Conservation (phyloP, 2,797 vertebrate genomes). For the Bucorvus abyssinicus region DNA sequence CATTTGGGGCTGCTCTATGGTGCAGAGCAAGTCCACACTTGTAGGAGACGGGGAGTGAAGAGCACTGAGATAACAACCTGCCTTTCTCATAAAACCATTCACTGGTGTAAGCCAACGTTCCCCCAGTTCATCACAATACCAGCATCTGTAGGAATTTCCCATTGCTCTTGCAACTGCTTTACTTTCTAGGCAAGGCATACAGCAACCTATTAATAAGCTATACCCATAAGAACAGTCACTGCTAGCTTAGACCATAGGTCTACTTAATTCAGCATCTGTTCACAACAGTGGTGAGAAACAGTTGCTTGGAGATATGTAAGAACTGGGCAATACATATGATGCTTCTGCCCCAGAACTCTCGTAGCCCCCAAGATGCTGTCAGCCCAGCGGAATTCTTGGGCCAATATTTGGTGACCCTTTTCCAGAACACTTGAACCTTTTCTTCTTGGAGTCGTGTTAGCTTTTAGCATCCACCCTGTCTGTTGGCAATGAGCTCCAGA, state of each 20-base stretch:
- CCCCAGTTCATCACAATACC: background rate
- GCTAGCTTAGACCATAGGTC: background rate
- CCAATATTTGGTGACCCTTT: background rate
- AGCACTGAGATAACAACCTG: background rate
- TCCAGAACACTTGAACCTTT: background rate
- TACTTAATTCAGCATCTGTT: background rate
- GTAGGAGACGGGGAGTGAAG: background rate
- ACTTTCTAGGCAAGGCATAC: background rate
- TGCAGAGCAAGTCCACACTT: accelerated
- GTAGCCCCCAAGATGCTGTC: background rate
- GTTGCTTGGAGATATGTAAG: background rate
- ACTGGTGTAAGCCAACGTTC: background rate
- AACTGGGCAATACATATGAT: accelerated
- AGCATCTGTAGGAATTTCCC: background rate
- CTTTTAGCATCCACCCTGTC: background rate
- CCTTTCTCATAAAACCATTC: background rate
- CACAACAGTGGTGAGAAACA: background rate
- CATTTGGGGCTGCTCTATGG: background rate
- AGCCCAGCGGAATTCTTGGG: background rate
- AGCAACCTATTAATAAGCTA: background rate
- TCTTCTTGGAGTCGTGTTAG: background rate
- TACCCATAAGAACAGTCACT: background rate
- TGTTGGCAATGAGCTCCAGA: background rate
- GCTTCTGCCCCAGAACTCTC: background rate
- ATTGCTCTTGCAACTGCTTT: background rate